Percentiles rank a stretch among this genome's conserved stretches.
phyloP scores from a whole-genome alignment of 2,888 invertebrate genomes.

The Alloscopus bannaensis region DNA sequence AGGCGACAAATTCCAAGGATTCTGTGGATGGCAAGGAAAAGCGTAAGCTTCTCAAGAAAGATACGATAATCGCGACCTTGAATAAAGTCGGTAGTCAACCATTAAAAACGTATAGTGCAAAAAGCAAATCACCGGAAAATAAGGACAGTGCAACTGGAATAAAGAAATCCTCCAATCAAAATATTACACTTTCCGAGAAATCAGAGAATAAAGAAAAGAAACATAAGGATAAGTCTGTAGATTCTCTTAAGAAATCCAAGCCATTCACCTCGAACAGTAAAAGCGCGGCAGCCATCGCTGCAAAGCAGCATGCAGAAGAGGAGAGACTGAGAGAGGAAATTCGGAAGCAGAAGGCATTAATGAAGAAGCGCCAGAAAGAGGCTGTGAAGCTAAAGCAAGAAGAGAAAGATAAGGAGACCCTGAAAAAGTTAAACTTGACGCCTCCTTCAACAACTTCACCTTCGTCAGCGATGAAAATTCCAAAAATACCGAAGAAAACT shows the following conservation, averaged over 20 bases:
- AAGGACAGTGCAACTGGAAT: slow-evolving; percentile 47
- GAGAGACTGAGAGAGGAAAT: slow-evolving; percentile 72
- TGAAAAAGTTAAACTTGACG: slow-evolving; percentile 76
- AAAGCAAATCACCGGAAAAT: slow-evolving; percentile 75
- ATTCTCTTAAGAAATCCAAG: slow-evolving; percentile 50
- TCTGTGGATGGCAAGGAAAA: slow-evolving; percentile 29
- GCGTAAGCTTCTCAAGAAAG: slow-evolving; percentile 55
- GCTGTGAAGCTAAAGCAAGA: slow-evolving; percentile 69
- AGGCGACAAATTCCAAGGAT: slow-evolving; percentile 3
- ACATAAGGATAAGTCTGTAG: slow-evolving; percentile 63
- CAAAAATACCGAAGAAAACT: slow-evolving; percentile 72
- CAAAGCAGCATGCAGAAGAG: slow-evolving; percentile 71
- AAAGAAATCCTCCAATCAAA: slow-evolving; percentile 41
- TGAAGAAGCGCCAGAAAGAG: slow-evolving; percentile 76
- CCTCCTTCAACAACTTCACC: slow-evolving; percentile 29
- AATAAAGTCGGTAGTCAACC: slow-evolving; percentile 39
- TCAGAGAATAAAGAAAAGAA: slow-evolving; percentile 38
- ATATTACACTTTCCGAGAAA: slow-evolving; percentile 36
- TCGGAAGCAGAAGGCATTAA: slow-evolving; percentile 74
- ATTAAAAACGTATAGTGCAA: slow-evolving; percentile 49
- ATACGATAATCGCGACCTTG: slow-evolving; percentile 44
- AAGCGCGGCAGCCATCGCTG: slow-evolving; percentile 48
- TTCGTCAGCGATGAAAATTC: slow-evolving; percentile 48
- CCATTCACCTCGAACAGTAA: slow-evolving; percentile 29
- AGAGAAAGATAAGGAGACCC: slow-evolving; percentile 83